Base-by-base conservation (phyloP, 2,888 invertebrate genomes). In the Calameuta pallipes region DNA sequence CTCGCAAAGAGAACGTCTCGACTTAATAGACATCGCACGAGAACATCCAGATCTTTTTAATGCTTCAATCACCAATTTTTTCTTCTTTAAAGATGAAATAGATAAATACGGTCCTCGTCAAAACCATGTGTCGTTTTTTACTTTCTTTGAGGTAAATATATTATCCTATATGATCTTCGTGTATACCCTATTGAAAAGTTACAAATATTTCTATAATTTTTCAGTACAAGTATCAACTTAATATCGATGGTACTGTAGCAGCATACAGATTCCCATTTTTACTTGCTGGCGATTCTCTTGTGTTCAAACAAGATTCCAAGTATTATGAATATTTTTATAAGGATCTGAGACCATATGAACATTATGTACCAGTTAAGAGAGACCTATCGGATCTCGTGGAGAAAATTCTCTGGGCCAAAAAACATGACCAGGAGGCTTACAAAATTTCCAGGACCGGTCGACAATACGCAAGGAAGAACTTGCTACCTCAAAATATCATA, bases 251-350 rank as follows among this genome's bases (percentile, higher is more conserved):
- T 30, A 98, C 98, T 69, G 99, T 99, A 30, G 98, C 99, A 33
- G 97, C 99, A 0, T 99, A 99, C 91, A 94, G 99, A 81, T 94
- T 98, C 83, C 98, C 99, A 0, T 98, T 98, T 91, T 93, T 99
- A 33, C 92, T 99, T 81, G 96, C 95, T 73, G 98, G 98, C 1
- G 96, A 97, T 87, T 95, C 97, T 0, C 92, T 98, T 80, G 95
- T 98, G 23, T 93, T 99, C 23, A 99, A 99, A 92, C 98, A 98
- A 92, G 95, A 96, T 36, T 99, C 99, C 0, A 94, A 94, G n/a
- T 99, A 97, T 92, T 97, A 98, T 90, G 99, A 99, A 93, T 96
- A 97, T 92, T 99, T 98, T 92, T 99, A 99, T 89, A 92, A 93
- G 69, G 93, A 96, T 83, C 92, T 98, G 15, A 89, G 93, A 78